These are phyloP conservation scores for Chloromyia formosa DNA, from an alignment of 2,888 invertebrate species.

Conservation along the genomic window DNA sequence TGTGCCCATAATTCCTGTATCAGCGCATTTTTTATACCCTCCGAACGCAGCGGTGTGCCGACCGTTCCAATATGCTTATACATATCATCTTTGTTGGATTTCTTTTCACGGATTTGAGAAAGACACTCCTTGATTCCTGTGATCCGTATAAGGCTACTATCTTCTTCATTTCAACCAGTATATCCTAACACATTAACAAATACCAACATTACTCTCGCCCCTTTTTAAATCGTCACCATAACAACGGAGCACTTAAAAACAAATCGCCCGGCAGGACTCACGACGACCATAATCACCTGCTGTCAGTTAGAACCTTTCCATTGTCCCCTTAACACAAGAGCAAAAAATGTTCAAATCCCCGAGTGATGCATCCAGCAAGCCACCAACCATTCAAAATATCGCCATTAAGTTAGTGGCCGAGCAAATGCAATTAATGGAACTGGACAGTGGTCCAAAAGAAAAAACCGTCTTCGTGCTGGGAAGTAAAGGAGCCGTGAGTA, in stretches of 20 bases:
- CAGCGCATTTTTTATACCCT: no score
- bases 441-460: conserved; percentile 60
- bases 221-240: background rate
- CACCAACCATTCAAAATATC: conserved; percentile 67
- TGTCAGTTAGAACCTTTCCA: conserved; percentile 54
- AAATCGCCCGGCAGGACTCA: background rate
- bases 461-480: conserved; percentile 74
- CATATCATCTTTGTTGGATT: no score
- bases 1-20: no score
- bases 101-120: no score
- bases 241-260: background rate
- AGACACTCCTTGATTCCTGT: no score
- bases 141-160: no score
- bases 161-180: no score
- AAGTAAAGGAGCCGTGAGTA: conserved; percentile 73
- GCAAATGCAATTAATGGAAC: conserved; percentile 59
- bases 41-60: no score
- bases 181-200: no score
- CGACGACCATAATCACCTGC: background rate
- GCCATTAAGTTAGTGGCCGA: conserved; percentile 66
- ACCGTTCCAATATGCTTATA: no score
- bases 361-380: conserved; percentile 46
- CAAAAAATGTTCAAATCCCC: conserved; percentile 21
- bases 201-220: no score
- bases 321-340: background rate